Evolutionary conservation across 2,113 vertebrate genomes (phyloP), one percentile per base, ranked within the genome.

Genomic region (Calidris pygmaea): DNA sequence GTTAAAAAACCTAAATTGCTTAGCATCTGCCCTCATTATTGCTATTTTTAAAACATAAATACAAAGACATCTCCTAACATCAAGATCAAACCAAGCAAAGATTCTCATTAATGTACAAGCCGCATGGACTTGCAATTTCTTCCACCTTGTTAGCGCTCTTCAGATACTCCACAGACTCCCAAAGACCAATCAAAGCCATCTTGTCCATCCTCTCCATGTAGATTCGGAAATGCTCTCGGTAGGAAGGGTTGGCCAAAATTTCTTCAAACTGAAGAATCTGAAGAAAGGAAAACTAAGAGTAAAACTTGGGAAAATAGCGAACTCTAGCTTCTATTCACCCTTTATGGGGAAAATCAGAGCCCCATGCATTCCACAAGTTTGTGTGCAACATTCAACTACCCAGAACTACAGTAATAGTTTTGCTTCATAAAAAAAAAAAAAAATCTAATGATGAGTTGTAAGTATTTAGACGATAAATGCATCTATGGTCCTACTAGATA

Each of bases 231-330:
- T 99, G 98, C 50, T 99, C 98, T 96, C 99, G 98, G 96, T 99
- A 99, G 16, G 96, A 98, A 58, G 98, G 93, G 77, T 97, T 99
- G 72, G 97, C 98, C 98, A 99, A 97, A 97, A 99, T 99, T 89
- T 99, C 99, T 72, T 99, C 98, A 93, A 99, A 99, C 91, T 99
- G 99, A 94, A 99, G 98, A 97, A 99, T 99, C 99, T 99, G 63
- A 55, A 90, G 29, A 85, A 75, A 68, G 13, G 10, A 92, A 92
- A 90, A 72, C 17, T 20, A 34, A 83, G 72, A 94, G 48, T 95
- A 83, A 88, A 87, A 88, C 8, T 18, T 60, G 10, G 10, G 4
- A 41, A 90, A 90, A 82, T 14, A 67, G 1, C 6, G 55, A 72
- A 59, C 30, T 60, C 3, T 14, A 76, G 35, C 35, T 65, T 67